Conservation (phyloP, 1,140 invertebrate genomes). For the Heliconius melpomene region DNA sequence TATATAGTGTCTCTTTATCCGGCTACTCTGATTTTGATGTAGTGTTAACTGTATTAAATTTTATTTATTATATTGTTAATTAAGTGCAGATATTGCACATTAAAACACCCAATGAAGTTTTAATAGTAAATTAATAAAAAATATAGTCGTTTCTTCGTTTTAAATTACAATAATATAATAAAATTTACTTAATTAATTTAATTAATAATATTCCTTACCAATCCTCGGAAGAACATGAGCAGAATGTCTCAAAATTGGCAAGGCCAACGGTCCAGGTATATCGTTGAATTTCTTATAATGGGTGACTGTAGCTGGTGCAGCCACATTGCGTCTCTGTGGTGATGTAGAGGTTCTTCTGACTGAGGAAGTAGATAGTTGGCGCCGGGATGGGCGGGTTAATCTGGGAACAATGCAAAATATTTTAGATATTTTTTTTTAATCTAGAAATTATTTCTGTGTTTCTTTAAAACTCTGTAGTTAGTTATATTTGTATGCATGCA, state of each 20-base stretch:
- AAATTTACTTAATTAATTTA: too few species aligned
- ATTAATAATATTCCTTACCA: constrained; percentile 48
- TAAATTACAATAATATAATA: too few species aligned
- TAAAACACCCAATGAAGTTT: not conserved
- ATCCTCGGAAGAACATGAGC: constrained; percentile 71
- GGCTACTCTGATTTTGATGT: not conserved
- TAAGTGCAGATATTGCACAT: not conserved
- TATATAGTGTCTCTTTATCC: not conserved
- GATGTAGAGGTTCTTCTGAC: constrained; percentile 59
- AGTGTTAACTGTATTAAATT: not conserved
- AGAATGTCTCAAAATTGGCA: constrained; percentile 70
- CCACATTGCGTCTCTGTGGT: constrained; percentile 57
- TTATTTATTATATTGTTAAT: too few species aligned
- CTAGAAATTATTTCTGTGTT: too few species aligned
- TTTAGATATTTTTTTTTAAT: too few species aligned
- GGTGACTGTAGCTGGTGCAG: constrained; percentile 45
- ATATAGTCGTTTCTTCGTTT: too few species aligned
- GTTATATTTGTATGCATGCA: too few species aligned
- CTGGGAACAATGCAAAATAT: constrained; percentile 38
- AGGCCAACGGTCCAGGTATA: constrained; percentile 69
- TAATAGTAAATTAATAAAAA: not conserved
- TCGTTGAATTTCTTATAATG: constrained; percentile 59
- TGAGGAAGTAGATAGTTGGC: constrained; percentile 54
- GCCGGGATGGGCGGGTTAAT: constrained; percentile 51
- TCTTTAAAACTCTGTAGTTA: too few species aligned